Base-by-base conservation (phyloP, 2,888 invertebrate species). In the Hirtodrosophila histrioides region DNA sequence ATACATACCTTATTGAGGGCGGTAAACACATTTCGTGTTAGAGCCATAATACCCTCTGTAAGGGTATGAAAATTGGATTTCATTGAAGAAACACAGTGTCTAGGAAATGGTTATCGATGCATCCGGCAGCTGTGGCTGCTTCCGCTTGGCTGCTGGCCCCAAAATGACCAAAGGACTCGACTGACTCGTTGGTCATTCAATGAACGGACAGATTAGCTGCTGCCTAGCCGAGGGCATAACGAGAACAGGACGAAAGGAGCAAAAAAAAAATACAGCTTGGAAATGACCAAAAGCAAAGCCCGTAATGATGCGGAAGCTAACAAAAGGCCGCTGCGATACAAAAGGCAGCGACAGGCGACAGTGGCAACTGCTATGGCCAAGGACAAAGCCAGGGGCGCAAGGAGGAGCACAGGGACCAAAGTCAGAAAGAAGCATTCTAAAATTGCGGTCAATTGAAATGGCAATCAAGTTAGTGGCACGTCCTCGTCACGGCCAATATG, bases 361-460 rank as follows among this genome's bases (percentile, higher is more conserved):
- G 55, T 60, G 58, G 54, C 51, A 37, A 51, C 39, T 23, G 41
- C 48, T 11, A 29, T 35, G 58, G 58, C 48, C 35, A 39, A 57
- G 63, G 63, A 44, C 72, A 58, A 11, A 44, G 46, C 10, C 10
- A 43, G 39, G 24, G 31, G 36, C n/a, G 1, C 3, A 24, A 9
- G 0, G 40, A 6, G n/a, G n/a, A 9, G n/a, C 2, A 11, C 17
- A 9, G 37, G 36, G 60, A 48, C 62, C 62, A 61, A 35, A 24
- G 61, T 64, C 49, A 60, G 62, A 57, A 57, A 60, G 62, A 57
- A 57, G 70, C 83, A 85, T 85, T 82, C 80, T 79, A 77, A 84
- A 84, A 87, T 86, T 84, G 84, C 83, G 84, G 84, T 84, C 84
- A 84, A 84, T 84, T 87, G 84, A 82, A 84, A 87, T 77, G 88